Evolutionary conservation across 2,888 invertebrate species (phyloP), one percentile per base, ranked within the genome.

Genomic region (Torymus tubicola): DNA sequence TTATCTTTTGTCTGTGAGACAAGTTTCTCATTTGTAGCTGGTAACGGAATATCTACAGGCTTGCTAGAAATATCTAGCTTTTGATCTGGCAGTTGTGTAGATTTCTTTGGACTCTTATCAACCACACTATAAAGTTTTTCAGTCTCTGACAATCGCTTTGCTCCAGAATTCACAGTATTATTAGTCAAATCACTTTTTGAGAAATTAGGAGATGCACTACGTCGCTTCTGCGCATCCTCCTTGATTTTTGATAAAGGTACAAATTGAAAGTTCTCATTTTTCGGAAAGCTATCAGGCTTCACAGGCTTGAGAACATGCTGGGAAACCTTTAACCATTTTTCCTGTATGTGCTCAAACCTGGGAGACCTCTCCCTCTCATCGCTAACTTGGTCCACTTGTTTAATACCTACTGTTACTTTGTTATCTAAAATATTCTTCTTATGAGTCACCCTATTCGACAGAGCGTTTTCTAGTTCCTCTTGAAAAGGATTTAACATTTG

Each of bases 401-500:
- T 82, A 73, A 78, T 82, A 73, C 53, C 61, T 60, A 64, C 14
- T 12, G 13, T 52, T 70, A 74, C n/a, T 67, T 70, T 74, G n/a
- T 53, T 67, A 72, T 80, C 76, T 67, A 76, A 57, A 67, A 68
- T 63, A 75, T 16, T 68, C 72, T 61, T 80, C 42, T 63, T 64
- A 14, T 74, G 74, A 13, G 76, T 65, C 11, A 81, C 58, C 69
- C 84, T 77, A 60, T 84, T 83, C 3, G 82, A 82, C 0, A 85
- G 24, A 1, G 84, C 84, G 63, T 82, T 86, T 70, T 86, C 86
- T 58, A 87, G 80, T 74, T 88, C 88, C 24, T 87, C 85, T 69
- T 87, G 85, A 65, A 87, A 88, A 10, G 86, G 87, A 83, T 87
- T 87, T n/a, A 86, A 85, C 16, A 85, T 65, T 24, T 74, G 84